Base-by-base conservation (phyloP, 2,888 invertebrate genomes). In the Ctena decussata region DNA sequence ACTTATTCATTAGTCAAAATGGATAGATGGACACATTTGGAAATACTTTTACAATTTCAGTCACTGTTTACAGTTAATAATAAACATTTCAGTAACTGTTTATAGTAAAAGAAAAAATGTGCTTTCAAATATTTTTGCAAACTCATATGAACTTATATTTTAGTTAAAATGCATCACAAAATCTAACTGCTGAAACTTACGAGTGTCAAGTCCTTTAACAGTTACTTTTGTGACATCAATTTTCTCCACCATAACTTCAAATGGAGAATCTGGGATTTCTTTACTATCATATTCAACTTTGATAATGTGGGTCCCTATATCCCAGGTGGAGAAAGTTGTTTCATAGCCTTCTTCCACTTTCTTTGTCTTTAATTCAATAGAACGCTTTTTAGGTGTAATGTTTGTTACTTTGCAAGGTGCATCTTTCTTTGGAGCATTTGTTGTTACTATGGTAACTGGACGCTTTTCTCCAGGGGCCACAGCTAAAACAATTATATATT, bases 121-220 rank as follows among this genome's bases (percentile, higher is more conserved):
- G n/a, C n/a, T n/a, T n/a, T n/a, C n/a, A n/a, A n/a, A n/a, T n/a
- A n/a, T n/a, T n/a, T n/a, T n/a, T n/a, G n/a, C n/a, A n/a, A n/a
- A n/a, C n/a, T n/a, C n/a, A n/a, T n/a, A n/a, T n/a, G n/a, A n/a
- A n/a, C n/a, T n/a, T n/a, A n/a, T n/a, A n/a, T n/a, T n/a, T n/a
- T n/a, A n/a, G n/a, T n/a, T n/a, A n/a, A n/a, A n/a, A n/a, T n/a
- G n/a, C n/a, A n/a, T n/a, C n/a, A n/a, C n/a, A n/a, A n/a, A n/a
- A n/a, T n/a, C n/a, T n/a, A n/a, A n/a, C n/a, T n/a, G n/a, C n/a
- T n/a, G n/a, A 12, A 73, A 97, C 98, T 97, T 97, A 98, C 98
- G 98, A 95, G 97, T 97, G 95, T 98, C 98, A 72, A 98, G 96
- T 92, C 98, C 98, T 91, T 98, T 98, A 65, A 98, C 98, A 96